phyloP scores from a whole-genome alignment of 2,113 vertebrate species.

The Sylvia atricapilla region DNA sequence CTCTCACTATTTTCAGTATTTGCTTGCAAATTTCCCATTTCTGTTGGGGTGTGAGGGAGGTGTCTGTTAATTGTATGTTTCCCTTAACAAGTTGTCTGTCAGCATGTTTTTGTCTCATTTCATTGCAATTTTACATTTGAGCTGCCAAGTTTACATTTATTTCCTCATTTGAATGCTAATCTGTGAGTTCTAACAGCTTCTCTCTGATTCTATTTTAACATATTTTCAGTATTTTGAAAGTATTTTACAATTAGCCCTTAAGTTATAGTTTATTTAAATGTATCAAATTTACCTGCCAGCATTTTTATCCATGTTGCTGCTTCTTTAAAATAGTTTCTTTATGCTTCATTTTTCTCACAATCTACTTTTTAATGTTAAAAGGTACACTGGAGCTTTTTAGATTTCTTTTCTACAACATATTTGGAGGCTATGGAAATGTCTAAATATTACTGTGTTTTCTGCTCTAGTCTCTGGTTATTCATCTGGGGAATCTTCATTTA shows the following conservation, averaged over 20 bases:
- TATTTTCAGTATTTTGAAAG: background rate
- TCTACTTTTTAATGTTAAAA: background rate
- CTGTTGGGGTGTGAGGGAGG: fast-evolving
- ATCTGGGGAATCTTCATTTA: background rate
- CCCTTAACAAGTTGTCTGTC: background rate
- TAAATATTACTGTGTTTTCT: background rate
- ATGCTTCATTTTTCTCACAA: background rate
- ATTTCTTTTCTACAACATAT: background rate
- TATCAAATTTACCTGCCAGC: background rate
- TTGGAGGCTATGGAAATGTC: background rate
- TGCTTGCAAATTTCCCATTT: background rate
- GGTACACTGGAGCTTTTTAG: background rate
- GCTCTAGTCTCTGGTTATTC: background rate
- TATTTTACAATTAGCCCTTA: background rate
- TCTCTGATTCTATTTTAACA: background rate
- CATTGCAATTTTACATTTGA: background rate
- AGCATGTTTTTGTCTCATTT: background rate
- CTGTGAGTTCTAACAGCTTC: background rate
- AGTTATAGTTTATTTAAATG: background rate
- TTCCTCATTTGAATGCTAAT: background rate
- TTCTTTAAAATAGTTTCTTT: background rate
- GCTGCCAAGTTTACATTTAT: background rate
- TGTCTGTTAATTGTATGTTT: background rate
- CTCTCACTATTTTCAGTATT: background rate
- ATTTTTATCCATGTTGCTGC: background rate